Conservation (phyloP, 2,113 vertebrate species). For the Elephas maximus region DNA sequence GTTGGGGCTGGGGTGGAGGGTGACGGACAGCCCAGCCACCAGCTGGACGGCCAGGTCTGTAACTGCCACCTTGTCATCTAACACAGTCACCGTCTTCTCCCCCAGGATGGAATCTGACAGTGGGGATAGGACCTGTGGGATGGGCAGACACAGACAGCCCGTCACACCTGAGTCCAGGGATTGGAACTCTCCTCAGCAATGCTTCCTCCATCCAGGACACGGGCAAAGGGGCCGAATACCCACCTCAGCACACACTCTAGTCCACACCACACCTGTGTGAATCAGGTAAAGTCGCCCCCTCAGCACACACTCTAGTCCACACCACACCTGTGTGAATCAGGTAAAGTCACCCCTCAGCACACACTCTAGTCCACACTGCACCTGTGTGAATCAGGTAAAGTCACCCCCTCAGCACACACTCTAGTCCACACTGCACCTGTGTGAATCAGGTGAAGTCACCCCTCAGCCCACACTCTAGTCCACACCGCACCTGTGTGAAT, state of each 20-base stretch:
- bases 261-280: rapidly evolving
- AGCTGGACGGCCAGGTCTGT: constrained; percentile 96
- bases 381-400: no score
- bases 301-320: no score
- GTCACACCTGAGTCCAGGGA: neutral
- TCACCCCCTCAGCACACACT: no score
- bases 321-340: no score
- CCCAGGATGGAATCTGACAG: constrained; percentile 98
- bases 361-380: no score
- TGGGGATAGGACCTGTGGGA: constrained; percentile 94
- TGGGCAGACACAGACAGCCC: neutral
- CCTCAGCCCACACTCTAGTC: no score
- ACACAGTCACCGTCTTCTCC: constrained; percentile 96
- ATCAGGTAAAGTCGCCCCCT: no score
- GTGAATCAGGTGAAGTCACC: no score
- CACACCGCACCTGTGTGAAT: no score
- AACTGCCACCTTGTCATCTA: constrained; percentile 97
- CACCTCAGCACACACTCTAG: rapidly evolving
- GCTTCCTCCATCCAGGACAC: no score
- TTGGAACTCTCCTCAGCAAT: rapidly evolving
- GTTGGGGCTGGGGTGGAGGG: constrained; percentile 92
- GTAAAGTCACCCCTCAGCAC: no score
- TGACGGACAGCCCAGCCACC: constrained; percentile 94
- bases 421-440: no score
- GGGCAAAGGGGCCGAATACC: rapidly evolving